Evolutionary conservation across 2,113 vertebrate species (phyloP).

Genomic region (Amblyopsis rosae): DNA sequence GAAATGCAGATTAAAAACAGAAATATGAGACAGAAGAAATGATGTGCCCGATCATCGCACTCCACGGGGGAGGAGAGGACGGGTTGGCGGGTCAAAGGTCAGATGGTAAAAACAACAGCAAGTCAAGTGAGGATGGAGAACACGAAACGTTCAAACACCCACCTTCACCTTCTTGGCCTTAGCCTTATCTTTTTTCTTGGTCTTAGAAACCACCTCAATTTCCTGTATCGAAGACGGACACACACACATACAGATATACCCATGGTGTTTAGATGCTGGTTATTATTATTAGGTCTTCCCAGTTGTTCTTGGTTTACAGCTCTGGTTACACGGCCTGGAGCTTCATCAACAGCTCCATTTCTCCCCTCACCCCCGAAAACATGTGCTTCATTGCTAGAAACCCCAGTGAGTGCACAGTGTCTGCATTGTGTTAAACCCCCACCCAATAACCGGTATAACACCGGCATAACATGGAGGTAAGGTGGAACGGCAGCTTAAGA

Average conservation of each 20-base stretch:
- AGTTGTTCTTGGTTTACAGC: not conserved
- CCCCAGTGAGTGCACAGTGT: too few relatives aligned
- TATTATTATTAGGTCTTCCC: too few relatives aligned
- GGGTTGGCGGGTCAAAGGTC: not conserved
- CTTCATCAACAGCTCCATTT: too few relatives aligned
- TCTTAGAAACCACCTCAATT: slow-evolving; percentile 55
- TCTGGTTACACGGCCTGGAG: too few relatives aligned
- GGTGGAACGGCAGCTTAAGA: not conserved
- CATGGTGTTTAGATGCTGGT: not conserved
- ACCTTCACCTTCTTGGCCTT: slow-evolving; percentile 61
- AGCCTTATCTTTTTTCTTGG: slow-evolving; percentile 66
- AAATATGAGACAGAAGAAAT: not conserved
- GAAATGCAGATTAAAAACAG: not conserved
- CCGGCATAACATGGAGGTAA: not conserved
- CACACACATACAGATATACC: slow-evolving; percentile 30
- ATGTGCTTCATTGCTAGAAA: too few relatives aligned
- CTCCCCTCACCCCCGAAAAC: too few relatives aligned
- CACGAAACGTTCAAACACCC: slow-evolving; percentile 26
- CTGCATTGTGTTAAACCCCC: too few relatives aligned
- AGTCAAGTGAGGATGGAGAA: not conserved
- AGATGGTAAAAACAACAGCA: not conserved
- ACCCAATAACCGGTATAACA: too few relatives aligned
- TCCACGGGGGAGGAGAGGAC: not conserved
- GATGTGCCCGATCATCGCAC: not conserved
- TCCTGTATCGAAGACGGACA: slow-evolving; percentile 74